A percentile compares a stretch with the other conserved stretches of the same genome.
These are phyloP conservation scores for Harpagoxenus sublaevis DNA, from an alignment of 2,888 invertebrate species.

Conservation along the genomic window DNA sequence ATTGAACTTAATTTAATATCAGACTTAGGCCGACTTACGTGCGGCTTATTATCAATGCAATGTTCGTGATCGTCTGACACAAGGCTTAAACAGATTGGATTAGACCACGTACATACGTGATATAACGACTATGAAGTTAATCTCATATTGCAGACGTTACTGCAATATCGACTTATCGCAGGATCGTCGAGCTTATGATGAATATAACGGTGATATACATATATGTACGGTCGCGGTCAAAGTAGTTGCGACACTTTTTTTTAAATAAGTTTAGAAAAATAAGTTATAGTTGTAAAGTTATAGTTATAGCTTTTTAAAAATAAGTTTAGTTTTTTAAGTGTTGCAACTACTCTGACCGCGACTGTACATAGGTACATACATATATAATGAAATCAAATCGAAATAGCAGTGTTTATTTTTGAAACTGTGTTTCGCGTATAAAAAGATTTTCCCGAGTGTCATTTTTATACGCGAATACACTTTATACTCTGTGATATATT, in stretches of 20 bases:
- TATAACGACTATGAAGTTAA: slow-evolving; percentile 66
- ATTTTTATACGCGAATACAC: too few relatives aligned
- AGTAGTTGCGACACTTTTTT: too few relatives aligned
- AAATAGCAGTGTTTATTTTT: not conserved
- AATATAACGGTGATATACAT: not conserved
- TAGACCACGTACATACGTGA: slow-evolving; percentile 58
- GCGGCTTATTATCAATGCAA: slow-evolving; percentile 72
- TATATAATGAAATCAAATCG: not conserved
- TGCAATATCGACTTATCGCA: slow-evolving; percentile 41
- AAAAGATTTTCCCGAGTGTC: too few relatives aligned
- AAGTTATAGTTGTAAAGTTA: too few relatives aligned
- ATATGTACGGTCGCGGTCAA: too few relatives aligned
- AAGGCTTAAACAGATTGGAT: slow-evolving; percentile 71
- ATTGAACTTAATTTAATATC: slow-evolving; percentile 72
- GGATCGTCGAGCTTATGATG: slow-evolving; percentile 15
- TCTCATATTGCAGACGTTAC: slow-evolving; percentile 55
- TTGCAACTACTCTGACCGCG: too few relatives aligned
- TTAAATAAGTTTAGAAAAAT: too few relatives aligned
- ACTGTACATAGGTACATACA: too few relatives aligned
- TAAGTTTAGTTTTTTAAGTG: too few relatives aligned
- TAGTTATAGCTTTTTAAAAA: too few relatives aligned
- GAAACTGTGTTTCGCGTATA: not conserved
- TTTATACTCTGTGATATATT: not conserved
- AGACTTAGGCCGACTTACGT: slow-evolving; percentile 58
- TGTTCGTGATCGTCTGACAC: slow-evolving; percentile 68